A percentile compares a stretch with the other conserved stretches of the same genome.
Conservation (phyloP, 1,140 invertebrate genomes). For the Liolophura sinensis region DNA sequence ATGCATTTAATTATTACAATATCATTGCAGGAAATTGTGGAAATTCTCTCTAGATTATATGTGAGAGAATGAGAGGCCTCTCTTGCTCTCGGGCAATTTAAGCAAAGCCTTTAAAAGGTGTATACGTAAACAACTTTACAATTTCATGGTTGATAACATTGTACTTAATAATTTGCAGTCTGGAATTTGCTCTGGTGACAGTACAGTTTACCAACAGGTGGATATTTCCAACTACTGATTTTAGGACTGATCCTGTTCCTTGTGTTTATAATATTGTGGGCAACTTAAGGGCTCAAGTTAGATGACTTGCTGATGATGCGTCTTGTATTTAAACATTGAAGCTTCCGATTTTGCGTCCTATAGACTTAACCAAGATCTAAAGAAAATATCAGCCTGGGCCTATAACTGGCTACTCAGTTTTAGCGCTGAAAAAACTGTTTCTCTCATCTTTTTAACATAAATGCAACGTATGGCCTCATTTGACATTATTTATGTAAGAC, state of each 20-base stretch:
- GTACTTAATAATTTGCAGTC: too few relatives aligned
- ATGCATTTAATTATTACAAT: too few relatives aligned
- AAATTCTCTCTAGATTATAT: too few relatives aligned
- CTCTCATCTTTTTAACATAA: too few relatives aligned
- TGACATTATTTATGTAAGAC: too few relatives aligned
- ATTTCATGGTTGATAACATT: neutral
- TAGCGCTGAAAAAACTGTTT: too few relatives aligned
- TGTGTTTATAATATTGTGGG: slow-evolving; percentile 9
- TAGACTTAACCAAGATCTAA: neutral
- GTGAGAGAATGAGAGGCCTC: too few relatives aligned
- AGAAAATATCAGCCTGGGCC: too few relatives aligned
- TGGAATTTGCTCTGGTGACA: slow-evolving; percentile 17
- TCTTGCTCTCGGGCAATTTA: slow-evolving; percentile 6
- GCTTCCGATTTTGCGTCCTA: neutral
- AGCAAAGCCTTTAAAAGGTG: slow-evolving; percentile 10
- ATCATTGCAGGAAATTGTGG: too few relatives aligned
- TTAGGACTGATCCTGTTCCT: slow-evolving; percentile 10
- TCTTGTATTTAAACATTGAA: slow-evolving; percentile 4
- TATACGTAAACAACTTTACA: slow-evolving; percentile 16
- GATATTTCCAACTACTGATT: slow-evolving; percentile 13
- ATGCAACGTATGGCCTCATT: too few relatives aligned
- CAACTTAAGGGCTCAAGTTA: neutral
- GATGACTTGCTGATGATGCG: slow-evolving; percentile 12
- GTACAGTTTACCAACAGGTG: slow-evolving; percentile 13
- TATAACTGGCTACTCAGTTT: slow-evolving; percentile 7